Base-by-base conservation (phyloP, 2,888 invertebrate species). In the Callinectes sapidus region DNA sequence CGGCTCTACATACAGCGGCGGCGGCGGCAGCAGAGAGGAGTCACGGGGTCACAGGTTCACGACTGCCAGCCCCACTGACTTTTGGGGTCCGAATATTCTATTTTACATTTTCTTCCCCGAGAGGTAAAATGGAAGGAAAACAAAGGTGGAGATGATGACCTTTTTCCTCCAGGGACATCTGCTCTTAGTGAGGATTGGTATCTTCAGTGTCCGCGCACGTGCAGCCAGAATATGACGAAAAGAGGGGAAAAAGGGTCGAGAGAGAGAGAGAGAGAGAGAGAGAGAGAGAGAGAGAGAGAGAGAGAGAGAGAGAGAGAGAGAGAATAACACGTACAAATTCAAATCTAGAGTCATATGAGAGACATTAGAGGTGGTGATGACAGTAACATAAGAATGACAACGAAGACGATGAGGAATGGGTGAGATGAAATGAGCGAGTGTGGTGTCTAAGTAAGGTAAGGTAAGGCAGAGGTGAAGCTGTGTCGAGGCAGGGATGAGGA, bases 251-350 rank as follows among this genome's bases (percentile, higher is more conserved):
- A 18, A 13, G 18, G 61, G 10, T 3, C 1, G 61, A 61, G 61
- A 61, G 61, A 61, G 61, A 61, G 61, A 61, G 61, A 61, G 61
- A 61, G 61, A 61, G 61, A 61, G 61, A 61, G 61, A 61, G 61
- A 61, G 61, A 61, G 61, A 61, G 61, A 61, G 61, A 61, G 61
- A 61, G 61, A 61, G 61, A 61, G 61, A 55, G 55, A 55, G 55
- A 55, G 55, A 55, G 55, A 55, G 55, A 55, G 55, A 55, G 55
- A 61, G 61, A 61, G 61, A 61, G 61, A 61, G 61, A 61, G 23
- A 61, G 61, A 61, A 61, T 18, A 18, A 61, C 18, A 61, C 61
- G 23, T 61, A 61, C 18, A 61, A 61, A 18, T 2, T 10, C 61
- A 18, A 61, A 61, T 61, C 61, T 61, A 18, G 61, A 61, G 61